phyloP scores from a whole-genome alignment of 2,113 vertebrate species.

The Pseudorectes ferrugineus region DNA sequence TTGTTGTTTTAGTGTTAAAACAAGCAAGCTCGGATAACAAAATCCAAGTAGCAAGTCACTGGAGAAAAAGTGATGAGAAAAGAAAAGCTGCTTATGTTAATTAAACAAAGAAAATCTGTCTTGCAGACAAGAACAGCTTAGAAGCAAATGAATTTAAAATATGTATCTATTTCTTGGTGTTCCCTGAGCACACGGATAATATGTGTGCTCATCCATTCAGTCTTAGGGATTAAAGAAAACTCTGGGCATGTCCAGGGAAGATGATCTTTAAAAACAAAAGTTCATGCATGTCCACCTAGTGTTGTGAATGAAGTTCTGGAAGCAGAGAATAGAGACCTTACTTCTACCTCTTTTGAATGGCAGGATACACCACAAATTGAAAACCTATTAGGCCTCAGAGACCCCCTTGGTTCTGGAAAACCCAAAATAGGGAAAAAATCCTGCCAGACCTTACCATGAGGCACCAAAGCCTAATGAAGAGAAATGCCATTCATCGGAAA shows the following conservation, averaged over 20 bases:
- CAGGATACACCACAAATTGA: not conserved
- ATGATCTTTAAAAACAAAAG: not conserved
- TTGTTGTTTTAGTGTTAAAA: not conserved
- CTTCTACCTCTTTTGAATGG: not conserved
- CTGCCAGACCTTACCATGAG: not conserved
- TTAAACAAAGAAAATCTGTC: slow-evolving; percentile 16
- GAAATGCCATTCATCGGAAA: not conserved
- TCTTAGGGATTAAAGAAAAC: not conserved
- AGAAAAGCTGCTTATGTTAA: slow-evolving; percentile 37
- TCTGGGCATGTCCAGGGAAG: not conserved
- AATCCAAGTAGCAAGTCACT: not conserved
- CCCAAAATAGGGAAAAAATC: not conserved
- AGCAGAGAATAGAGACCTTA: not conserved
- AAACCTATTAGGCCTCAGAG: not conserved
- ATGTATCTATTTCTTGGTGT: not conserved
- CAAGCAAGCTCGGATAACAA: not conserved
- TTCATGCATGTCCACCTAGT: not conserved
- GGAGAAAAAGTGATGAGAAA: not conserved
- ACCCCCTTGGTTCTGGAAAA: not conserved
- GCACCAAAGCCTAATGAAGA: not conserved
- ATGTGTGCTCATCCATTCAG: not conserved
- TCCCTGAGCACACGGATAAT: not conserved
- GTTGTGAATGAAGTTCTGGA: not conserved
- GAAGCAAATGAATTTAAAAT: not conserved
- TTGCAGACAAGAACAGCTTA: not conserved